Evolutionary conservation across 2,113 vertebrate genomes (phyloP).

Genomic region (Microtus richardsoni): DNA sequence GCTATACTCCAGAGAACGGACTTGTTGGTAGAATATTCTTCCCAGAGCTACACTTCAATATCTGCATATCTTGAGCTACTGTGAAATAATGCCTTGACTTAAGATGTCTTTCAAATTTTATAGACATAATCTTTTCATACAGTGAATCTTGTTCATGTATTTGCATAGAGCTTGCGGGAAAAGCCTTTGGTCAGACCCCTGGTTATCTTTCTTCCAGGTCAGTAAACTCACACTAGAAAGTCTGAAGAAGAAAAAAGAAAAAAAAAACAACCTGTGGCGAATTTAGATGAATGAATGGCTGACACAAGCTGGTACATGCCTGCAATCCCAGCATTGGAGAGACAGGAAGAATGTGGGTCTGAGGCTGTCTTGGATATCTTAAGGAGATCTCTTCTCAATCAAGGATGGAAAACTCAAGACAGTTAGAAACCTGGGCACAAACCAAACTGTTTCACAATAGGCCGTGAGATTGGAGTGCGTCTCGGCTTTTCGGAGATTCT

Average conservation of each 20-base stretch:
- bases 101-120: background rate
- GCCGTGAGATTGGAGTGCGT: background rate
- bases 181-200: background rate
- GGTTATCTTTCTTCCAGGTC: background rate
- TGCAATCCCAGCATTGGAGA: background rate
- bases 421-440: background rate
- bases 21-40: background rate
- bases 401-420: background rate
- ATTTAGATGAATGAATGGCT: background rate
- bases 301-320: background rate
- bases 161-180: background rate
- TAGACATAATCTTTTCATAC: background rate
- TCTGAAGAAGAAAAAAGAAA: background rate
- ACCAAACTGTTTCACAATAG: background rate
- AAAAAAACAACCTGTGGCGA: background rate
- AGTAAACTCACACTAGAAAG: background rate
- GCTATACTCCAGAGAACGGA: background rate
- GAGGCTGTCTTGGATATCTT: background rate
- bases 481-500: too few relatives aligned
- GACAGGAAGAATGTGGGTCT: background rate
- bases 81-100: constrained; percentile 1
- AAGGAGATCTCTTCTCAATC: background rate
- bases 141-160: background rate
- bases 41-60: background rate
- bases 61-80: background rate